Conservation (phyloP, 92 coral and sea anemone genomes). For the Metridium senile region DNA sequence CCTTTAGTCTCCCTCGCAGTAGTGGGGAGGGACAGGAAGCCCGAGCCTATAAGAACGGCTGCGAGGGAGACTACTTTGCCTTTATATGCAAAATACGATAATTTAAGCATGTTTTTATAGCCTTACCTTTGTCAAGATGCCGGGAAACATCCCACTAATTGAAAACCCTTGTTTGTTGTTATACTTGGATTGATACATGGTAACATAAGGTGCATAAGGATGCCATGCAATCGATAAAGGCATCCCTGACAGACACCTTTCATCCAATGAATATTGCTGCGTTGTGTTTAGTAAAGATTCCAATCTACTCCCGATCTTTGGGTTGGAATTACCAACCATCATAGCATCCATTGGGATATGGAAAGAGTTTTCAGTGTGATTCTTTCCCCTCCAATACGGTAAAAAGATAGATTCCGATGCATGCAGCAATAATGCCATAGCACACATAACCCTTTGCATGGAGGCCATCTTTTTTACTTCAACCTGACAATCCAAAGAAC, state of each 20-base stretch:
- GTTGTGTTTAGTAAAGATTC: conserved; percentile 16
- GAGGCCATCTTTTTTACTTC: too few species aligned
- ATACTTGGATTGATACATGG: conserved; percentile 42
- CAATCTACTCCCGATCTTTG: conserved; percentile 2
- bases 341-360: conserved; percentile 54
- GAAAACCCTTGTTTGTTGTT: conserved; percentile 54
- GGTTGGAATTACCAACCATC: conserved; percentile 17
- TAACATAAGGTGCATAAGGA: conserved; percentile 68
- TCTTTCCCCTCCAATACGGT: conserved; percentile 67
- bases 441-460: too few species aligned
- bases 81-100: too few species aligned
- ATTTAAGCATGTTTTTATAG: too few species aligned
- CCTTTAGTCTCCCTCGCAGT: too few species aligned
- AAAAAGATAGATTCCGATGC: conserved; percentile 59
- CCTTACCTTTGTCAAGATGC: conserved; percentile 51
- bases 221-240: conserved; percentile 88
- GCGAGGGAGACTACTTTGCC: too few species aligned
- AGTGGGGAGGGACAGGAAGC: too few species aligned
- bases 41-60: too few species aligned
- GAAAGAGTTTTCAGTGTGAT: conserved; percentile 61
- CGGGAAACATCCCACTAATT: conserved; percentile 84
- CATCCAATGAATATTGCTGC: conserved; percentile 52
- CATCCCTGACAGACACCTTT: conserved; percentile 68
- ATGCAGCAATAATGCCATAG: background rate
- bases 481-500: too few species aligned